Conservation (phyloP, 1,140 invertebrate species). For the Melitaea cinxia region DNA sequence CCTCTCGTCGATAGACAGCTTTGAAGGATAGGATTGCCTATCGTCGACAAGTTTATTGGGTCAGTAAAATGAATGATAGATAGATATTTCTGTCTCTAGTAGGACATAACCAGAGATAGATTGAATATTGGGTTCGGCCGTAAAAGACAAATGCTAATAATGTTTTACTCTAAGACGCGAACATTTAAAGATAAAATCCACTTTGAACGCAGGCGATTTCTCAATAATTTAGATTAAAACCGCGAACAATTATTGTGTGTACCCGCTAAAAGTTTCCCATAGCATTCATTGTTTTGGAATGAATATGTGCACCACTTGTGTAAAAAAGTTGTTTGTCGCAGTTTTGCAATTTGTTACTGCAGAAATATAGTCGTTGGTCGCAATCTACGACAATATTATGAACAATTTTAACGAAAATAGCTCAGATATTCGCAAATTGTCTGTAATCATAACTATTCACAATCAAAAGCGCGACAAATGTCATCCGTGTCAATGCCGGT, state of each 20-base stretch:
- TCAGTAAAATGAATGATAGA: no score
- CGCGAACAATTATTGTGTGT: conserved; percentile 49
- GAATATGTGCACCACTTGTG: conserved; percentile 54
- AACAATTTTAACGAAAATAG: conserved; percentile 20
- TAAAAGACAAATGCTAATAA: no score
- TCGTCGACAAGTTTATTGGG: no score
- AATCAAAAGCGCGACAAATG: neutral
- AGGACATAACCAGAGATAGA: no score
- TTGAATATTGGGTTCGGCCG: no score
- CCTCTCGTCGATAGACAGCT: no score
- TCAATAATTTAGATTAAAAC: conserved; percentile 58
- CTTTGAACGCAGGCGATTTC: conserved; percentile 42
- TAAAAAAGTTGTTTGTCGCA: conserved; percentile 51
- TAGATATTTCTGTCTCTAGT: no score
- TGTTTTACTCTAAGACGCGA: conserved; percentile 9
- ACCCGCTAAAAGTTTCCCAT: conserved; percentile 53
- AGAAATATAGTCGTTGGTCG: conserved; percentile 14
- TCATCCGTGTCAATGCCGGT: neutral
- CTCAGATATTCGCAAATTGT: conserved; percentile 13
- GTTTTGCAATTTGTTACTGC: conserved; percentile 54
- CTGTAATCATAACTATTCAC: conserved; percentile 5
- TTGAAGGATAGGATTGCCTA: no score
- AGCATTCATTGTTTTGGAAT: conserved; percentile 53
- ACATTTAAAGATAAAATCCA: conserved; percentile 33
- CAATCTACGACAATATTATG: conserved; percentile 17